Evolutionary conservation across 2,797 vertebrate genomes (phyloP).

Genomic region (Rhinichthys osculus): DNA sequence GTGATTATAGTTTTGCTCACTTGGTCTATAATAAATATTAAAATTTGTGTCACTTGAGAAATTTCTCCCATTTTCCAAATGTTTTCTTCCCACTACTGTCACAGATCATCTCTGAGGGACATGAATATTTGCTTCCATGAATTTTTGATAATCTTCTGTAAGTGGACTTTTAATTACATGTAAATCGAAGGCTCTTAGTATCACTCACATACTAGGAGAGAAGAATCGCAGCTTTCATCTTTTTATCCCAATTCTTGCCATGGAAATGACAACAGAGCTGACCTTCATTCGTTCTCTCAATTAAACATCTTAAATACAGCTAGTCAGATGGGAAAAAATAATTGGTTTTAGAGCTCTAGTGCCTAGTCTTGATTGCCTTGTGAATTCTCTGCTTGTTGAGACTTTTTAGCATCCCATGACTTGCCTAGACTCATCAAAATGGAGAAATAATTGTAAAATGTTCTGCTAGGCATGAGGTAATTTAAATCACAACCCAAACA

Average conservation of each 20-base stretch:
- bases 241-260: conserved; percentile 34
- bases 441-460: conserved; percentile 63
- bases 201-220: conserved; percentile 33
- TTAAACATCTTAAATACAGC: conserved; percentile 45
- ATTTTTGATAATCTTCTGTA: conserved; percentile 66
- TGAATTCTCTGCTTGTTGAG: conserved; percentile 52
- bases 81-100: conserved; percentile 20
- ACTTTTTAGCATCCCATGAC: conserved; percentile 55
- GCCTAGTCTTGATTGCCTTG: conserved; percentile 5
- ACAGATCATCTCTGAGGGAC: conserved; percentile 33
- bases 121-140: conserved; percentile 64
- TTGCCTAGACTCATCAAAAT: conserved; percentile 62
- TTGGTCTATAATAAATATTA: not conserved
- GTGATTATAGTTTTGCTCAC: not conserved
- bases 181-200: conserved; percentile 60
- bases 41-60: not conserved
- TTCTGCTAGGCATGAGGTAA: conserved; percentile 49
- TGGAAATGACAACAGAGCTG: conserved; percentile 46
- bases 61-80: conserved; percentile 13
- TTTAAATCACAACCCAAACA: conserved; percentile 59
- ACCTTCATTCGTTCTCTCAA: conserved; percentile 51
- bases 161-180: conserved; percentile 70
- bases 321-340: conserved; percentile 24
- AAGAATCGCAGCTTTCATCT: conserved; percentile 19
- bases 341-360: conserved; percentile 33